Base-by-base conservation (phyloP, 2,888 invertebrate genomes). In the Epistrophe eligans region DNA sequence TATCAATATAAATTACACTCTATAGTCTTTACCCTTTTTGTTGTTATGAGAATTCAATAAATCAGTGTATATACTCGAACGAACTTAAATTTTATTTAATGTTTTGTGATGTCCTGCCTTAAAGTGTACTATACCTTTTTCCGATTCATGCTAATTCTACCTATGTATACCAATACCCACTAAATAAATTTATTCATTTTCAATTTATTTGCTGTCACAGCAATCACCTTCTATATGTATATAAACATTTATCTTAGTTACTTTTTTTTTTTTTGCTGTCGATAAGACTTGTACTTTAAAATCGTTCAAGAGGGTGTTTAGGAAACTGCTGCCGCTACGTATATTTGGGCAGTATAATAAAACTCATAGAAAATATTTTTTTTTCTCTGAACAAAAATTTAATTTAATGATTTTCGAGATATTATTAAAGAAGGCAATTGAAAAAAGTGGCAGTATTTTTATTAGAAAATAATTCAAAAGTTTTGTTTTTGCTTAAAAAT, bases 121-220 rank as follows among this genome's bases (percentile, higher is more conserved):
- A 17, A 58, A 38, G 17, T 38, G 17, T 58, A 35, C 32, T 9
- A 24, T 24, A 57, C 35, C 32, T 58, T 52, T 67, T 70, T 55
- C 13, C 55, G 19, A 40, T 70, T 24, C 6, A 70, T 52, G 70
- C 19, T 24, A 55, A 52, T 40, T 40, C 11, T 38, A 19, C 50
- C 4, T 17, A 40, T n/a, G n/a, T n/a, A n/a, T 15, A 28, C 35
- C 11, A n/a, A n/a, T n/a, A n/a, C 24, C 28, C 38, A 28, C 6
- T 24, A 40, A 24, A 70, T 55, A 52, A 70, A 70, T 70, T 38
- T 70, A 70, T 70, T 70, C 70, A 55, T 55, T 55, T 70, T 70
- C 70, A 55, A 70, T 70, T 70, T 70, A 70, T 52, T 52, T 70
- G 19, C 70, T 70, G 70, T 70, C 70, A 70, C 15, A 43, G 17